Evolutionary conservation across 1,140 invertebrate species (phyloP), one percentile per base, ranked within the genome.

Genomic region (Apis laboriosa): DNA sequence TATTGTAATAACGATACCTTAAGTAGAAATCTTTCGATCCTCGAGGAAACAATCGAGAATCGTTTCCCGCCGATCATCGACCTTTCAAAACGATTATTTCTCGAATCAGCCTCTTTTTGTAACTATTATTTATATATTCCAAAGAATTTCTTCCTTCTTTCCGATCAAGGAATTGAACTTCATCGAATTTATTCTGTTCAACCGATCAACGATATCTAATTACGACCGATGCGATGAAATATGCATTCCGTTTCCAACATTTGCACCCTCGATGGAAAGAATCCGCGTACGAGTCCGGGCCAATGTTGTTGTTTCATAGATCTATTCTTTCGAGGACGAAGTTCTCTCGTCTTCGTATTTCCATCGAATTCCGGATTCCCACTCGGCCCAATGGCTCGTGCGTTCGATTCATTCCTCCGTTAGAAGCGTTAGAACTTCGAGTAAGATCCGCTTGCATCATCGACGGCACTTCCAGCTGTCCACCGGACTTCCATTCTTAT

Each of bases 1-100:
- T 51, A 66, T 53, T 28, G 55, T 64, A 85, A 67, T 43, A 75
- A 71, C 82, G 19, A 43, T 49, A 53, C 49, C 56, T 43, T 79
- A 77, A 80, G 49, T 87, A 87, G 81, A 17, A 78, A 43, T 43
- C 28, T 43, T 71, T 81, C 60, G 51, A 80, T 63, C 63, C 19
- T 19, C n/a, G 17, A 34, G 24, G 63, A 73, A 74, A 73, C 70
- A 13, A 28, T n/a, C n/a, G 43, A 64, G 43, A 64, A 53, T 34
- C 24, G 55, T 60, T 84, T 76, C 53, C 58, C 49, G 21, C 34
- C 34, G 13, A 24, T 28, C 19, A 51, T 76, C 51, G 53, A 34
- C 49, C 49, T 64, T 43, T 28, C 55, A 9, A 11, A 60, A 74
- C 34, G 12, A 28, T 74, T 19, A 2, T 60, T 63, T 28, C n/a